phyloP scores from a whole-genome alignment of 1,140 invertebrate genomes.

The Solen grandis region DNA sequence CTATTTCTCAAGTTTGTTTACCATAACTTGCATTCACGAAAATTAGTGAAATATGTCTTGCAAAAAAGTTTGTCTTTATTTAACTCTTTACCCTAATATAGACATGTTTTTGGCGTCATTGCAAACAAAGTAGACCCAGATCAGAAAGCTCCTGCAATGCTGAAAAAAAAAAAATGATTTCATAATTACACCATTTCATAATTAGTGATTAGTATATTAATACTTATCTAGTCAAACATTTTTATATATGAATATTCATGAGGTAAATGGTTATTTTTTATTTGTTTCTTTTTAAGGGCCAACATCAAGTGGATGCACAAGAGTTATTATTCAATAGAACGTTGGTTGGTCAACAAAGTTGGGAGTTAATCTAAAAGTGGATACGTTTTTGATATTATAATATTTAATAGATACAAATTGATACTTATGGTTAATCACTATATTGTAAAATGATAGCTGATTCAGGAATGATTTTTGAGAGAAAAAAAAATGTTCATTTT shows the following conservation, averaged over 20 bases:
- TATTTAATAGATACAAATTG: too few relatives aligned
- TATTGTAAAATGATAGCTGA: too few relatives aligned
- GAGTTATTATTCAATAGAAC: conserved; percentile 66
- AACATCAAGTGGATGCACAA: conserved; percentile 76
- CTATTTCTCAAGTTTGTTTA: too few relatives aligned
- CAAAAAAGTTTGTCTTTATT: too few relatives aligned
- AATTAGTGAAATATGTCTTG: too few relatives aligned
- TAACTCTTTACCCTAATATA: too few relatives aligned
- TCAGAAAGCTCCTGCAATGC: background rate
- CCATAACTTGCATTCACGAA: too few relatives aligned
- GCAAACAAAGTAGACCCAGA: background rate
- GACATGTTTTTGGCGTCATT: background rate
- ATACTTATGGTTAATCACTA: too few relatives aligned
- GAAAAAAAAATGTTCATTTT: too few relatives aligned
- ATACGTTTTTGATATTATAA: too few relatives aligned
- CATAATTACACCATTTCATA: background rate
- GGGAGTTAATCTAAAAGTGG: too few relatives aligned
- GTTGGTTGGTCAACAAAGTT: conserved; percentile 64
- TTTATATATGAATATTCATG: background rate
- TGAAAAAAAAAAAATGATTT: background rate
- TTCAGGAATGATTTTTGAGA: too few relatives aligned
- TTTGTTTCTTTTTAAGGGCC: conserved; percentile 62
- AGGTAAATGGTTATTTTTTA: background rate
- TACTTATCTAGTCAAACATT: background rate
- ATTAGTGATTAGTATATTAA: background rate